A percentile compares a stretch with the other conserved stretches of the same genome.
phyloP scores from a whole-genome alignment of 2,888 invertebrate genomes.

The Diarsia brunnea region DNA sequence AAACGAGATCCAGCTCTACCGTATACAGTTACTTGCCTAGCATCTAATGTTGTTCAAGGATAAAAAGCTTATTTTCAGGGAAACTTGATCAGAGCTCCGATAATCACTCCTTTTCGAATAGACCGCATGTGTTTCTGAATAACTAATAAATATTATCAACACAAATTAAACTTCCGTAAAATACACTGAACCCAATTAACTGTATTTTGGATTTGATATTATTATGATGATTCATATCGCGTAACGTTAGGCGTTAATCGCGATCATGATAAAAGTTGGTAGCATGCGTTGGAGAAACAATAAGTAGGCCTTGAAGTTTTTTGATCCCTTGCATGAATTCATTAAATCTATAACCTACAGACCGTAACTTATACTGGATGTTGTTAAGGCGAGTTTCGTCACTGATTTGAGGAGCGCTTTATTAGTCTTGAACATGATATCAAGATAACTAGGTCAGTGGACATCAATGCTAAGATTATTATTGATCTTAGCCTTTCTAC shows the following conservation, averaged over 20 bases:
- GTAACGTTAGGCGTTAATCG: conserved; percentile 22
- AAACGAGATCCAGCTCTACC: no score
- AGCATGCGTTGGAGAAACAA: conserved; percentile 30
- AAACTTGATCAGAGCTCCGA: background rate
- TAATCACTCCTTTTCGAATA: background rate
- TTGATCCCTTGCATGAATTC: conserved; percentile 42
- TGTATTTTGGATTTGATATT: conserved; percentile 31
- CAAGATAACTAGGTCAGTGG: conserved; percentile 38
- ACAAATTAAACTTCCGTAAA: conserved; percentile 18
- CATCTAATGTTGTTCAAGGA: background rate
- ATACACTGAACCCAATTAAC: conserved; percentile 30
- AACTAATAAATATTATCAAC: background rate
- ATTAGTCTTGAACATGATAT: conserved; percentile 39
- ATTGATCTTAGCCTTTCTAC: conserved; percentile 7
- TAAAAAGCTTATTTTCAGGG: background rate
- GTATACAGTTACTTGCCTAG: background rate
- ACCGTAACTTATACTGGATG: conserved; percentile 44
- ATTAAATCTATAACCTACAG: conserved; percentile 46
- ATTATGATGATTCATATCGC: conserved; percentile 21
- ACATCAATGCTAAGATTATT: conserved; percentile 28
- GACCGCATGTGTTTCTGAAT: background rate
- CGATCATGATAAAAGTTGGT: conserved; percentile 21
- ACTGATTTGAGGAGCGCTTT: conserved; percentile 28
- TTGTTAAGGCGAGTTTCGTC: conserved; percentile 31
- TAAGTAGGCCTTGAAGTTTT: conserved; percentile 45